Evolutionary conservation across 2,797 vertebrate genomes (phyloP).

Genomic region (Nannoperca obscura): DNA sequence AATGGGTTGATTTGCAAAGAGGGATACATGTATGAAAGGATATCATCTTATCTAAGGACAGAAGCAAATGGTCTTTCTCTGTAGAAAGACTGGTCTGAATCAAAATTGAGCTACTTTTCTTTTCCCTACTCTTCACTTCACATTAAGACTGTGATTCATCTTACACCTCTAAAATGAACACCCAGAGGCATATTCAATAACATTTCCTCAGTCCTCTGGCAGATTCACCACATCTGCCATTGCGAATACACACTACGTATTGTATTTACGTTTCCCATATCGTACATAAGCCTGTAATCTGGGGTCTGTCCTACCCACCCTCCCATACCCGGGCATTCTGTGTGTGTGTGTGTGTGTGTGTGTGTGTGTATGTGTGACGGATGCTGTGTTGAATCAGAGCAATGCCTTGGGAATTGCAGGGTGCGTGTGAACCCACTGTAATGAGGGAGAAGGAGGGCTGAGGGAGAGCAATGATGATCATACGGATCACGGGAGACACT

Average conservation of each 20-base stretch:
- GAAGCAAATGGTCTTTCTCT: neutral
- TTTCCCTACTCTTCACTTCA: neutral
- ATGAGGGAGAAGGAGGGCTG: conserved; percentile 61
- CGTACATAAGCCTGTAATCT: conserved; percentile 25
- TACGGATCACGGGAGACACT: conserved; percentile 35
- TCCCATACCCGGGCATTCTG: conserved; percentile 19
- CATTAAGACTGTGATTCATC: conserved; percentile 11
- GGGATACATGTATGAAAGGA: neutral
- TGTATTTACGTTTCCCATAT: conserved; percentile 31
- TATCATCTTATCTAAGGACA: conserved; percentile 2
- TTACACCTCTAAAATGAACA: conserved; percentile 26
- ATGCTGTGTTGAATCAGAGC: conserved; percentile 53
- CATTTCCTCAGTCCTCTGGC: conserved; percentile 18
- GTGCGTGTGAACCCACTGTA: conserved; percentile 66
- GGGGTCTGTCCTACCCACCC: conserved; percentile 10
- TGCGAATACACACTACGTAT: conserved; percentile 8
- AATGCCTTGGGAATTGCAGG: conserved; percentile 57
- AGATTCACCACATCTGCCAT: conserved; percentile 30
- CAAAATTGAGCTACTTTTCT: neutral
- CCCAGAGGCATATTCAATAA: conserved; percentile 36
- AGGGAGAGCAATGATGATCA: conserved; percentile 45
- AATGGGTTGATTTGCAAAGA: conserved; percentile 36
- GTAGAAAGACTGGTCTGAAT: neutral
- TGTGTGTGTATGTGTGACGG: conserved; percentile 60
- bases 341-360: conserved; percentile 2